Conservation (phyloP, 92 coral and sea anemone species). For the Epizoanthus scotinus region DNA sequence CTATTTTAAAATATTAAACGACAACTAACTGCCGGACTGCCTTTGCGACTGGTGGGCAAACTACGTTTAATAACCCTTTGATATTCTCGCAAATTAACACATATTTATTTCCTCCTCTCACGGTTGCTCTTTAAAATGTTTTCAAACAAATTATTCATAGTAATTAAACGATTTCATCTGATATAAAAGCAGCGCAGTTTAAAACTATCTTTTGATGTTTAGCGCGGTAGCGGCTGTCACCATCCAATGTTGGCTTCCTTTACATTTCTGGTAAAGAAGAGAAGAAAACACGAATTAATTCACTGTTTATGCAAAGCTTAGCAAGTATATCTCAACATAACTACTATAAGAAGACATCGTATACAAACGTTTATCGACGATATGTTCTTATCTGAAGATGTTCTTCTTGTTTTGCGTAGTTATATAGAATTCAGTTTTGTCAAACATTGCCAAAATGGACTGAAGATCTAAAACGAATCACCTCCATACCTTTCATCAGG, state of each 20-base stretch:
- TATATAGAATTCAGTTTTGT: neutral
- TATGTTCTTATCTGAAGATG: constrained; percentile 15
- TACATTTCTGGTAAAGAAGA: too few species aligned
- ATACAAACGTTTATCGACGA: constrained; percentile 5
- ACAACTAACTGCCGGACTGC: too few species aligned
- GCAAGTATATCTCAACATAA: neutral
- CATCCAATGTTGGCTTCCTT: neutral
- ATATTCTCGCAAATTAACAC: too few species aligned
- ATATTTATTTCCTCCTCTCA: too few species aligned
- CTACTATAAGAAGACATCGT: neutral
- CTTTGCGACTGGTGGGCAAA: too few species aligned
- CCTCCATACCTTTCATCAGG: neutral
- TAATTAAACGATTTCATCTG: constrained; percentile 22
- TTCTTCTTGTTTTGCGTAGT: neutral
- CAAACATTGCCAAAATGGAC: neutral
- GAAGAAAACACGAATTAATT: neutral
- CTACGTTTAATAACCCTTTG: too few species aligned
- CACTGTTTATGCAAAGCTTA: neutral
- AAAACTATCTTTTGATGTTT: neutral
- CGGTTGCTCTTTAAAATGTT: constrained; percentile 8
- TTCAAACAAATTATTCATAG: neutral
- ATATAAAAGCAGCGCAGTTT: neutral
- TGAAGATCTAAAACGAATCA: neutral
- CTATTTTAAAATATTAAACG: too few species aligned
- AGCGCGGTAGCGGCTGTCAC: neutral